These are phyloP conservation scores for Papilio demoleus DNA, from an alignment of 2,888 invertebrate genomes.

Conservation along the genomic window DNA sequence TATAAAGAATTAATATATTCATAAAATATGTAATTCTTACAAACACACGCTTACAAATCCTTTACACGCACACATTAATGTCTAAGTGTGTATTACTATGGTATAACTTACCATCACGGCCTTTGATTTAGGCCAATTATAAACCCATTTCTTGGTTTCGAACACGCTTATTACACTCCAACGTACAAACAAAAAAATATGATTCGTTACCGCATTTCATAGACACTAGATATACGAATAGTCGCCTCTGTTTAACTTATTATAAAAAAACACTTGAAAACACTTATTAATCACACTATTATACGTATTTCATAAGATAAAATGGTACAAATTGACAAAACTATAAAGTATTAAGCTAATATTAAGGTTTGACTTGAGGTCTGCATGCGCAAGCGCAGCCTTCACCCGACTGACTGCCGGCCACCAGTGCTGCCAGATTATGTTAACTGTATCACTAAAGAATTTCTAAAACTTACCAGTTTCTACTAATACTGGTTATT, in stretches of 20 bases:
- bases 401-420: conserved; percentile 64
- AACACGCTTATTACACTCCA: conserved; percentile 75
- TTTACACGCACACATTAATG: conserved; percentile 31
- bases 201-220: conserved; percentile 60
- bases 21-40: conserved; percentile 24
- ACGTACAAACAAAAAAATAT: conserved; percentile 76
- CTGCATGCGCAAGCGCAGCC: conserved; percentile 60
- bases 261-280: conserved; percentile 34
- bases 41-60: conserved; percentile 35
- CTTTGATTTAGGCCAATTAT: conserved; percentile 80
- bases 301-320: background rate
- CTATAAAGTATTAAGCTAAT: conserved; percentile 39
- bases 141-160: conserved; percentile 78
- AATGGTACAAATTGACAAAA: conserved; percentile 27
- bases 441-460: conserved; percentile 22
- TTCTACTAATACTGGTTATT: conserved; percentile 13
- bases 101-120: conserved; percentile 74
- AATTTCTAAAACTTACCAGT: conserved; percentile 45
- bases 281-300: conserved; percentile 39
- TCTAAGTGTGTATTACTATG: conserved; percentile 50
- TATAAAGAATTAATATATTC: conserved; percentile 40
- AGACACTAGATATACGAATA: conserved; percentile 44
- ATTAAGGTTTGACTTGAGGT: conserved; percentile 12
- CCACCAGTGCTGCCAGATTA: conserved; percentile 61
- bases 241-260: conserved; percentile 22